These are phyloP conservation scores for Pandion haliaetus DNA, from an alignment of 2,113 vertebrate genomes.

Conservation along the genomic window DNA sequence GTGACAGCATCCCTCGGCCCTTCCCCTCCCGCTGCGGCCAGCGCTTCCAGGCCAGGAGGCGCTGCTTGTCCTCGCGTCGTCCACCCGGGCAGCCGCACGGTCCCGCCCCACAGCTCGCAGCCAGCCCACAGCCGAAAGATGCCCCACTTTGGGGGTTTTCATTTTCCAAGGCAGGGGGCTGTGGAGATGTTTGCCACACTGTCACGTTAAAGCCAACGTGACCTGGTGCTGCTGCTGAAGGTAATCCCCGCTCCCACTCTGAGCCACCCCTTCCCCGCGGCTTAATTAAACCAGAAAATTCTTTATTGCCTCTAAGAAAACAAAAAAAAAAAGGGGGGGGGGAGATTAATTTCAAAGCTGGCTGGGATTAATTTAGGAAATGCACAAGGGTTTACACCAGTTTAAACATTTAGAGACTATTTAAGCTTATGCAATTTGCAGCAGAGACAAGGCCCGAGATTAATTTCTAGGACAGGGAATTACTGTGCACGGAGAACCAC, in stretches of 20 bases:
- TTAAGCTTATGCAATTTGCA: not conserved
- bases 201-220: not conserved
- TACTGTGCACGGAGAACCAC: not conserved
- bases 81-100: no score
- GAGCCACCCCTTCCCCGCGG: not conserved
- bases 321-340: not conserved
- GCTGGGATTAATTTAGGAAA: not conserved
- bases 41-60: not conserved
- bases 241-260: not conserved
- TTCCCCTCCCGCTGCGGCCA: not conserved
- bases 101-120: not conserved
- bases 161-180: no score
- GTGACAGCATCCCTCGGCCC: not conserved
- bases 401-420: not conserved
- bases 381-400: not conserved
- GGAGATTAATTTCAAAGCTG: not conserved
- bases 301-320: not conserved
- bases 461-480: not conserved
- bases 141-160: not conserved
- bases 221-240: not conserved
- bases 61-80: not conserved
- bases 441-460: not conserved
- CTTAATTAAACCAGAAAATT: not conserved
- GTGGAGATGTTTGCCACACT: fast-evolving
- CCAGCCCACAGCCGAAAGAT: fast-evolving